phyloP scores from a whole-genome alignment of 2,888 invertebrate species.

The Thymelicus lineola region DNA sequence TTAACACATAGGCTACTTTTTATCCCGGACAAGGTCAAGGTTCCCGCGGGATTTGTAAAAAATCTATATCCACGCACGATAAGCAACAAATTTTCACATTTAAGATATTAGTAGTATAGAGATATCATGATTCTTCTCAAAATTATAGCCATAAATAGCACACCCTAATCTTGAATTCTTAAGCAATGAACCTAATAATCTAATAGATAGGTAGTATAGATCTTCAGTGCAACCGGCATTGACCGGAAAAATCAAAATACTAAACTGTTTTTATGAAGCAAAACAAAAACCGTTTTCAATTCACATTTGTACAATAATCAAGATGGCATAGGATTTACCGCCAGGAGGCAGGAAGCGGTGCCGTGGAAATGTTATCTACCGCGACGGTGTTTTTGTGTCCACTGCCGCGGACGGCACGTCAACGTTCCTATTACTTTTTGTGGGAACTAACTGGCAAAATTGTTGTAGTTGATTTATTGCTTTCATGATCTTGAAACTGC shows the following conservation, averaged over 20 bases:
- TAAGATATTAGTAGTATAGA: too few species aligned
- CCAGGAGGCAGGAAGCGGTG: conserved; percentile 33
- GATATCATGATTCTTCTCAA: too few species aligned
- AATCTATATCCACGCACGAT: too few species aligned
- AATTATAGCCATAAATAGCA: too few species aligned
- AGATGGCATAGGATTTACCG: conserved; percentile 37
- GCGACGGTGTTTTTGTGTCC: conserved; percentile 42
- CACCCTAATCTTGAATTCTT: too few species aligned
- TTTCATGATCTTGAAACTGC: neutral
- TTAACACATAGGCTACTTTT: too few species aligned
- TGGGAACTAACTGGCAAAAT: neutral
- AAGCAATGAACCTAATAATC: too few species aligned
- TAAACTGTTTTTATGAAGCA: conserved; percentile 14
- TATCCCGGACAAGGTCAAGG: too few species aligned
- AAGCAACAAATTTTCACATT: too few species aligned
- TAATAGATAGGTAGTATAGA: too few species aligned
- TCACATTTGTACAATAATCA: conserved; percentile 31
- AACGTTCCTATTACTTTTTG: conserved; percentile 54
- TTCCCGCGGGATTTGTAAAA: too few species aligned
- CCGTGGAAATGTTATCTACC: conserved; percentile 44
- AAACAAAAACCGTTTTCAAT: conserved; percentile 17
- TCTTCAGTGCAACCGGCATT: neutral
- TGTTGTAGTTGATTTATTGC: neutral
- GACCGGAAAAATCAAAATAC: neutral
- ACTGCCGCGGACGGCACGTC: conserved; percentile 21